Base-by-base conservation (phyloP, 2,113 vertebrate species). In the Zootoca vivipara region DNA sequence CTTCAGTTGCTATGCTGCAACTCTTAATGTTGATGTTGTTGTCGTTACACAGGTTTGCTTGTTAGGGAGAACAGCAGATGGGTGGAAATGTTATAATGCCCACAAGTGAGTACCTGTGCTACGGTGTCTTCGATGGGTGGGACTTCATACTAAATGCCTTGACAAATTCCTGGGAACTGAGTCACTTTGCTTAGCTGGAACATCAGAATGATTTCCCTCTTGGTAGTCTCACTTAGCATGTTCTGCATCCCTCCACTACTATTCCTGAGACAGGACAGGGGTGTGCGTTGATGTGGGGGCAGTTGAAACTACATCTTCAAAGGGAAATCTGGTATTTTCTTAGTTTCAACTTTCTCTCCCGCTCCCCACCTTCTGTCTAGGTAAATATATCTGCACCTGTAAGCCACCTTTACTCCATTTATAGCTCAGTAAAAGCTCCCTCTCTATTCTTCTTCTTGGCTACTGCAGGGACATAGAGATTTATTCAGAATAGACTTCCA, bases 211-310 rank as follows among this genome's bases (percentile, higher is more conserved):
- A 64, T 1, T 72, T 81, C 33, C 85, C 52, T 2, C 12, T 81
- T 78, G 20, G 62, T 82, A 83, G 69, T 75, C 1, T 72, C 35
- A 26, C 70, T 75, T 80, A 2, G 1, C n/a, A 8, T 35, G 33
- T 20, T 56, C 0, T 30, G 73, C 90, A 33, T n/a, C 52, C 28
- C 12, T 58, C 89, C 42, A 1, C 2, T 75, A 22, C 35, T 67
- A 78, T 35, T 0, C 0, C 70, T 3, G 3, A 40, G 8, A 33
- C 42, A 38, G n/a, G 65, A 69, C 26, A 1, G 2, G 35, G 0
- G 4, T 52, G 46, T 52, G 46, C 12, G 46, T 52, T 52, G 46
- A 52, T 52, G 40, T 28, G 7, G 2, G 13, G 0, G 0, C 0
- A 1, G 64, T 74, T 65, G 1, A 33, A 64, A 30, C 40, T 67